Evolutionary conservation across 2,113 vertebrate genomes (phyloP), one percentile per base, ranked within the genome.

Genomic region (Eretmochelys imbricata): DNA sequence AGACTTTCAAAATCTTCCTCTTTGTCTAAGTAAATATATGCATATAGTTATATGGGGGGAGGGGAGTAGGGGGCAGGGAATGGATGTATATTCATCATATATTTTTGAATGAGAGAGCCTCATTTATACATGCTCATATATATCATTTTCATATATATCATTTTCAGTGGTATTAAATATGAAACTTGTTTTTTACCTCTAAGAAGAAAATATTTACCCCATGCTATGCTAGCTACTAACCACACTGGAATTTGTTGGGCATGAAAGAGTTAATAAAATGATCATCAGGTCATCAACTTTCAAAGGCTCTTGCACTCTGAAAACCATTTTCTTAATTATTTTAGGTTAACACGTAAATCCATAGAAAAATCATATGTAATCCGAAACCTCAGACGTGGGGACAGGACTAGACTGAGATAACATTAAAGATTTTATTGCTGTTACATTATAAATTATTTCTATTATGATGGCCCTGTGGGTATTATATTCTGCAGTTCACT

Each of bases 401-500:
- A 98, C 98, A 98, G 98, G 98, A 98, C 99, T 97, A 98, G 98
- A 98, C 98, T 98, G 98, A 99, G 99, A 99, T 99, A 99, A 99
- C 99, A 99, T 99, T 99, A 99, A 99, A 99, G 99, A 98, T 99
- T 99, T 99, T 99, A 99, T 99, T 99, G 99, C 99, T 99, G 99
- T 98, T 99, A 99, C 98, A 99, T 99, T 99, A 99, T 99, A 99
- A 99, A 99, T 99, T 99, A 99, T 99, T 99, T 99, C 99, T 99
- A 99, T 99, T 99, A 99, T 98, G 98, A 91, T 46, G 97, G 98
- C 98, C 99, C 99, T 98, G 94, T 91, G 98, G 99, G 99, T 97
- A 99, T 99, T 98, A 93, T 98, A 98, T 99, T 99, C 98, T 99
- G 98, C 99, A 98, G 98, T 98, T 99, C 98, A 97, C 98, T 99